Percentiles rank a stretch among this genome's conserved stretches.
Evolutionary conservation across 2,797 vertebrate genomes (phyloP).

Genomic region (Distichodus sexfasciatus): DNA sequence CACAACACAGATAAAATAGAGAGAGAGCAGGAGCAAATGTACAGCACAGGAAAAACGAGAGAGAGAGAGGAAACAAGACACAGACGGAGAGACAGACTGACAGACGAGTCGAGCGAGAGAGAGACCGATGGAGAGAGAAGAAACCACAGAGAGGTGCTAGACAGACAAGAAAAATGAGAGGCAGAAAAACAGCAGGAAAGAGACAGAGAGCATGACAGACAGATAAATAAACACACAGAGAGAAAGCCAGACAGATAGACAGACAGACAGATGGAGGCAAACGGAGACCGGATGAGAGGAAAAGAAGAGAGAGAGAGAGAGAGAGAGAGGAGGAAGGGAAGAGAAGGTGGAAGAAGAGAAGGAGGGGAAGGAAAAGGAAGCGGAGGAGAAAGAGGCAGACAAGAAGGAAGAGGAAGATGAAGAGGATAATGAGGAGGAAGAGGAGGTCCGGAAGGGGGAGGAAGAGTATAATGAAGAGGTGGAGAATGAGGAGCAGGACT

Average conservation of each 20-base stretch:
- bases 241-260: neutral
- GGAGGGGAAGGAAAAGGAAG: neutral
- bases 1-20: slow-evolving; percentile 38
- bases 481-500: neutral
- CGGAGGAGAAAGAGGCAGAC: too few species aligned
- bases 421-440: too few species aligned
- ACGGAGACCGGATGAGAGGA: neutral
- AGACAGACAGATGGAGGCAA: neutral
- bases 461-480: neutral
- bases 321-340: neutral
- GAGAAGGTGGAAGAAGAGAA: neutral
- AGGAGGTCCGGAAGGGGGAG: too few species aligned
- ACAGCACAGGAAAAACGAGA: neutral
- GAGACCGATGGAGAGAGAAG: neutral
- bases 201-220: neutral
- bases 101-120: neutral
- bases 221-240: neutral
- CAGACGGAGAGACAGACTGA: neutral
- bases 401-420: too few species aligned
- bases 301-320: neutral
- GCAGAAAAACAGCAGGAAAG: neutral
- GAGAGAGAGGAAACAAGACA: neutral
- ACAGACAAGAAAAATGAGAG: neutral
- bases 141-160: neutral
- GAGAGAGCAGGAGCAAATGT: slow-evolving; percentile 7